Evolutionary conservation across 1,140 invertebrate genomes (phyloP), one percentile per base, ranked within the genome.

Genomic region (Rhynchophorus ferrugineus): DNA sequence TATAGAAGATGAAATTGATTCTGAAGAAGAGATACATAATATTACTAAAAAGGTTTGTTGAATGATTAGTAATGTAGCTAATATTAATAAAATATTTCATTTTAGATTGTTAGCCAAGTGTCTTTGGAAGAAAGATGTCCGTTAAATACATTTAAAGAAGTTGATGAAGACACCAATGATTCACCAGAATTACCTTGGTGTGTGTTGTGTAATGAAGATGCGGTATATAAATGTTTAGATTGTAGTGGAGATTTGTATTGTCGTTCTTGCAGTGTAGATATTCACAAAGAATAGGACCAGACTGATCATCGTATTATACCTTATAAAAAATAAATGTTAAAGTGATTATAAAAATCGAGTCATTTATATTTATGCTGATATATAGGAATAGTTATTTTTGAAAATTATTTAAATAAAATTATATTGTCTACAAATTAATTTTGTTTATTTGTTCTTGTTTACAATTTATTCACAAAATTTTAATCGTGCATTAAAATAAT

Each of bases 141-240:
- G 11, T 16, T 54, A 18, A 45, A 29, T 35, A 18, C 17, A 9
- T 21, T 41, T 13, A 24, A 43, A 49, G 34, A 20, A 48, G 14
- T 38, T 39, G n/a, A 44, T 43, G 37, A 54, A 38, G 33, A 58
- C 54, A 38, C 45, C n/a, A 61, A 61, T 24, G 56, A 45, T n/a
- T 63, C 63, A 20, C 61, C 61, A 59, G 83, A 86, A 63, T 68
- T 87, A 3, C 83, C 84, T 34, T 88, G 84, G 76, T 89, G 85
- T 70, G 78, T 78, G 59, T 79, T 88, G 36, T 89, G 85, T 61
- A 84, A 87, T 67, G 79, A 84, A 63, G 83, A 87, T 75, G 85
- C 84, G 2, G 72, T 59, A 11, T 69, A 80, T 45, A 72, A 79
- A 24, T 89, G 85, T 65, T 65, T 76, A 33, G 83, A 80, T 56